Evolutionary conservation across 2,888 invertebrate species (phyloP).

Genomic region (Mesorhabditis spiculigera): DNA sequence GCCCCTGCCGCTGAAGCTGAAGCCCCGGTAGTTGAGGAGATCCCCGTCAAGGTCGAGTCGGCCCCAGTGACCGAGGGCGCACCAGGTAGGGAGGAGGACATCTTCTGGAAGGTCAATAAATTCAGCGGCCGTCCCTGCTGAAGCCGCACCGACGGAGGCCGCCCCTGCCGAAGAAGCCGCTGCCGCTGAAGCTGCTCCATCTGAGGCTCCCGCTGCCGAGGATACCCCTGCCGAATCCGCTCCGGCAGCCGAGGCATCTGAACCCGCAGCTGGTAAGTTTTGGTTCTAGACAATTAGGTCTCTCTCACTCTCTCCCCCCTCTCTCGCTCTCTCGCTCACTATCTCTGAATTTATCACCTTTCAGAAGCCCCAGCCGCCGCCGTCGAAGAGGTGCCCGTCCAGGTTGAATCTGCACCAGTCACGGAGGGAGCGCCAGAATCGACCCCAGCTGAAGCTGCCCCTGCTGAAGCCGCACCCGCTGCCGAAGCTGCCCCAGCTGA

Average conservation of each 20-base stretch:
- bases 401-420: too few relatives aligned
- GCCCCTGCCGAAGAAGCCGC: not conserved
- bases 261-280: not conserved
- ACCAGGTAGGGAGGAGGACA: not conserved
- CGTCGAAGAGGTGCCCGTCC: too few relatives aligned
- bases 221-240: not conserved
- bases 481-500: too few relatives aligned
- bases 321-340: too few relatives aligned
- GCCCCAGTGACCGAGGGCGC: not conserved
- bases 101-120: not conserved
- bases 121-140: not conserved
- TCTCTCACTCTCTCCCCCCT: too few relatives aligned
- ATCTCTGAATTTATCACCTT: too few relatives aligned
- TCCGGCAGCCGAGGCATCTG: not conserved
- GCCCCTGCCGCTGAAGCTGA: not conserved
- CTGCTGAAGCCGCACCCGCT: too few relatives aligned
- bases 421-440: too few relatives aligned
- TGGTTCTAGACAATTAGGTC: too few relatives aligned
- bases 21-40: not conserved
- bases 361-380: too few relatives aligned
- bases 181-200: slow-evolving; percentile 1
- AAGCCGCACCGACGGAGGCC: not conserved
- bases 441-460: too few relatives aligned
- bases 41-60: not conserved
- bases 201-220: not conserved